Base-by-base conservation (phyloP, 2,888 invertebrate species). In the Coelopa pilipes region DNA sequence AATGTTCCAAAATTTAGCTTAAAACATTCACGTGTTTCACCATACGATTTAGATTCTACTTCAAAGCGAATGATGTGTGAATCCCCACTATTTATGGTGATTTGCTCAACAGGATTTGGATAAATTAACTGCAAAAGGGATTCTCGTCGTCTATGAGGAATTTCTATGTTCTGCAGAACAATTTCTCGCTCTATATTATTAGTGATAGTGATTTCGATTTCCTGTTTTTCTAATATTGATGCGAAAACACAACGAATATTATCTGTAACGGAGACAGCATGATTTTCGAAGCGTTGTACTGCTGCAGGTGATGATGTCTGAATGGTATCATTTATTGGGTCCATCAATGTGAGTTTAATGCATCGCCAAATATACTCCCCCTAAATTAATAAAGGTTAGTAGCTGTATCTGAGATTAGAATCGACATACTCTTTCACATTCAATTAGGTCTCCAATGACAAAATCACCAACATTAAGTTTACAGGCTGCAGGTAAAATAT, bases 381-480 rank as follows among this genome's bases (percentile, higher is more conserved):
- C 82, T 81, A 53, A 49, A 49, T 0, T 24, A 66, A 50, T 19
- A 21, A 49, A 50, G 21, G 17, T 47, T 65, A 17, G 17, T 19
- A 46, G 7, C 4, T 47, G 49, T 3, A 4, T 10, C 47, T 4
- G 24, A 0, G 17, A 45, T n/a, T 34, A 15, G 15, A 0, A 9
- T 34, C 1, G 53, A 78, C 80, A 70, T 76, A 86, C 87, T 75
- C 80, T 92, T 79, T 91, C 90, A 84, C 93, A 94, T 87, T 94
- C 94, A 79, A 94, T 92, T 1, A 91, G 89, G 83, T 94, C 92
- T 7, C 90, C 90, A 72, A 89, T 83, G 3, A 93, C 93, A 84
- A 89, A 89, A 80, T 92, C 92, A 13, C 92, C 92, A 69, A 90
- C 81, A 57, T 87, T 84, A 0, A 93, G 91, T 50, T 89, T 82